phyloP scores from a whole-genome alignment of 2,797 vertebrate genomes.

The Stomatorhinus walkeri region DNA sequence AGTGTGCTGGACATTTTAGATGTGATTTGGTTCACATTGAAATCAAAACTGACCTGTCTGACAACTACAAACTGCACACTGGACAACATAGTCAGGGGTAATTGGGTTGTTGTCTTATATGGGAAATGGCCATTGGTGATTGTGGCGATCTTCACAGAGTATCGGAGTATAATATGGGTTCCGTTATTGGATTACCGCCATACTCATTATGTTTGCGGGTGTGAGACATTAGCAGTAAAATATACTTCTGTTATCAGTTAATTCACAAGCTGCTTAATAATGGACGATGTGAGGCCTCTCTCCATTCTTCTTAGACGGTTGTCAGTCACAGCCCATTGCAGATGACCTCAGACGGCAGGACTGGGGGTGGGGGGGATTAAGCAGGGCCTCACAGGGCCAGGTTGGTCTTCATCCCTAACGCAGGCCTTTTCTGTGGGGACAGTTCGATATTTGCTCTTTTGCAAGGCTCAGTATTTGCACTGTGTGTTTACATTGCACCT shows the following conservation, averaged over 20 bases:
- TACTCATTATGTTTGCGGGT: not conserved
- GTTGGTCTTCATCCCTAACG: not conserved
- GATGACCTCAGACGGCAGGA: no score
- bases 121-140: not conserved
- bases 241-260: not conserved
- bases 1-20: not conserved
- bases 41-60: conserved; percentile 1
- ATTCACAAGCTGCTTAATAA: not conserved
- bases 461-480: not conserved
- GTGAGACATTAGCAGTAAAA: not conserved
- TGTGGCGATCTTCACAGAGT: not conserved
- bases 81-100: not conserved
- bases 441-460: not conserved
- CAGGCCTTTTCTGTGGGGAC: not conserved
- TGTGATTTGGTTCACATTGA: not conserved
- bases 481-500: not conserved
- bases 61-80: not conserved
- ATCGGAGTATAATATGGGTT: not conserved
- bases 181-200: not conserved
- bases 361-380: not conserved
- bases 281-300: not conserved
- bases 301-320: not conserved
- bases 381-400: not conserved
- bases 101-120: not conserved
- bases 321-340: not conserved